Evolutionary conservation across 2,888 invertebrate genomes (phyloP).

Genomic region (Torymus texanus): DNA sequence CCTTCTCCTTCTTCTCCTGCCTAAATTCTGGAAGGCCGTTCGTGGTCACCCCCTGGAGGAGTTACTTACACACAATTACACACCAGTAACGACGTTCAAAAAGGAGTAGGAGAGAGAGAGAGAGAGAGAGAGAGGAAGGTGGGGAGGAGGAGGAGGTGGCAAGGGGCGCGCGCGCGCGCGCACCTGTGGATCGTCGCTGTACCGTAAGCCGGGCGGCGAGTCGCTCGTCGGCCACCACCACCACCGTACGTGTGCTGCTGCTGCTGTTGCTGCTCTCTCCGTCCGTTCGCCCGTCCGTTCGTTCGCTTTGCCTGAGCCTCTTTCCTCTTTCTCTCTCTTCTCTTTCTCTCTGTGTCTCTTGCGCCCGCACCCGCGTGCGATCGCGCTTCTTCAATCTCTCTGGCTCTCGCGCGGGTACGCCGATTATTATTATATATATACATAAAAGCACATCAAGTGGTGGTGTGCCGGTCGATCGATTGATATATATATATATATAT

Average conservation of each 20-base stretch:
- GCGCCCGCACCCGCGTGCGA: no score
- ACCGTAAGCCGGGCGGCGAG: conserved; percentile 69
- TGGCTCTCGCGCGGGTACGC: no score
- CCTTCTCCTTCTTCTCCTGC: conserved; percentile 10
- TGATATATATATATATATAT: no score
- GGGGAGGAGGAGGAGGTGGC: conserved; percentile 61
- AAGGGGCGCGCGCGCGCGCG: conserved; percentile 61
- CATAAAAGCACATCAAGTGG: no score
- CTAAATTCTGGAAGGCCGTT: conserved; percentile 43
- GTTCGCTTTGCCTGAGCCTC: no score
- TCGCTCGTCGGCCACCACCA: conserved; percentile 75
- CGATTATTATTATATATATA: no score
- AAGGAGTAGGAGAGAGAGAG: conserved; percentile 56
- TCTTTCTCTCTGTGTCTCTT: no score
- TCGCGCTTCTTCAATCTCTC: no score
- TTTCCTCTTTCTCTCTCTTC: no score
- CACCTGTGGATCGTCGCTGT: conserved; percentile 74
- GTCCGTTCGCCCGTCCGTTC: conserved; percentile 1
- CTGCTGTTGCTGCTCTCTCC: conserved; percentile 31
- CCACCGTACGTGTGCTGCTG: conserved; percentile 62
- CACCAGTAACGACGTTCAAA: conserved; percentile 2
- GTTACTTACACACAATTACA: no score
- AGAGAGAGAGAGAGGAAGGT: conserved; percentile 47
- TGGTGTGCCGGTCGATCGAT: no score
- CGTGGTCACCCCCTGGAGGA: neutral